These are phyloP conservation scores for Discoglossus pictus DNA, from an alignment of 2,797 vertebrate species.

Conservation along the genomic window DNA sequence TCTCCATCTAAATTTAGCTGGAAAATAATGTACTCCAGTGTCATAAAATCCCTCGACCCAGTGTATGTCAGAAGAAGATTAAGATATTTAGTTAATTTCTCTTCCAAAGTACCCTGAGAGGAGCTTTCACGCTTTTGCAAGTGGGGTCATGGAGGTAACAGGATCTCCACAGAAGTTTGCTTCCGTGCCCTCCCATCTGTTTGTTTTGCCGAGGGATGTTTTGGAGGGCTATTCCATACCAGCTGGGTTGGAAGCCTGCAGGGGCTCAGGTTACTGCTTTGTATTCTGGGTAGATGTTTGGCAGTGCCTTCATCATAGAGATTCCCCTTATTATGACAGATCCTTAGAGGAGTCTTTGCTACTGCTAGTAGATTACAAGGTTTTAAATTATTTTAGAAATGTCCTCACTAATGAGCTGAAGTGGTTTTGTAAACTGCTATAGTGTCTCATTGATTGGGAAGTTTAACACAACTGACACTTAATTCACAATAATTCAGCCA, in stretches of 20 bases:
- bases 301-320: constrained; percentile 32
- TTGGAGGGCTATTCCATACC: constrained; percentile 31
- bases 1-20: neutral
- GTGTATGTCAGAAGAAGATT: neutral
- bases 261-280: constrained; percentile 26
- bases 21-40: neutral
- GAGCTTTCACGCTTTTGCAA: neutral
- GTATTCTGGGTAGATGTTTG: constrained; percentile 40
- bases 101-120: constrained; percentile 2
- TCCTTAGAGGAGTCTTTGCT: neutral
- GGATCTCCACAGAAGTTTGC: constrained; percentile 27
- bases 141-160: constrained; percentile 32
- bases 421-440: too few species aligned
- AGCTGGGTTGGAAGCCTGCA: constrained; percentile 21
- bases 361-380: too few species aligned
- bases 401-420: too few species aligned
- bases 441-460: too few species aligned
- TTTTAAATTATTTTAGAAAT: too few species aligned
- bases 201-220: constrained; percentile 9
- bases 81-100: constrained; percentile 2
- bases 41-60: neutral
- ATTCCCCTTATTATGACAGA: constrained; percentile 31
- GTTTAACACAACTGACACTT: too few species aligned
- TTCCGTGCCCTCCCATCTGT: constrained; percentile 43
- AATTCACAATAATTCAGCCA: too few species aligned